These are phyloP conservation scores for Cercopithecus mona DNA, from an alignment of 2,113 vertebrate species.

Conservation along the genomic window DNA sequence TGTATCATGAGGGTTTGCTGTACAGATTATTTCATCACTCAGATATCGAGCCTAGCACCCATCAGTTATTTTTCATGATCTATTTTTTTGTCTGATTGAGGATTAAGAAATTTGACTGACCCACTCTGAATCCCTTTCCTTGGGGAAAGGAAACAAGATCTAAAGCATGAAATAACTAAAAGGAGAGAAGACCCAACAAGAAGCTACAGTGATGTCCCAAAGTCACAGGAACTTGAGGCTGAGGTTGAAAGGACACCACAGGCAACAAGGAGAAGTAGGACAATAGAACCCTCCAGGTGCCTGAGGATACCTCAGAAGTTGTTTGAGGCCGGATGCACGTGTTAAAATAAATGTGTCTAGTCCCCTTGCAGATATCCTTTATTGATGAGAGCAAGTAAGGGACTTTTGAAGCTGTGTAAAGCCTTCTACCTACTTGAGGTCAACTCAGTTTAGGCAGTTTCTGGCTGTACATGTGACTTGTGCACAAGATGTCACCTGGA, in stretches of 20 bases:
- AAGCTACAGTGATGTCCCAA: not conserved
- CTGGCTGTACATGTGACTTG: not conserved
- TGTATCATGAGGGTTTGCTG: no score
- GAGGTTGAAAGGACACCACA: not conserved
- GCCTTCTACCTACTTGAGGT: not conserved
- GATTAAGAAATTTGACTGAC: not conserved
- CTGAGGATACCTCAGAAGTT: not conserved
- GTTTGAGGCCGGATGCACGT: not conserved
- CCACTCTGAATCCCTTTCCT: not conserved
- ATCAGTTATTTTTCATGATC: not conserved
- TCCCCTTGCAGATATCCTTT: not conserved
- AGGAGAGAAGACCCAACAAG: fast-evolving
- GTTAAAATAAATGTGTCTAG: not conserved
- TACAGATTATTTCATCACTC: no score
- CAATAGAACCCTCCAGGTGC: not conserved
- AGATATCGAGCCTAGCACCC: no score
- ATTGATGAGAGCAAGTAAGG: not conserved
- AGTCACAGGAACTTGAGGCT: not conserved
- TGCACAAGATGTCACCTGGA: not conserved
- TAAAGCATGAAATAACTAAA: not conserved
- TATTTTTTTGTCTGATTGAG: not conserved
- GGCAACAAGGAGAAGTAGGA: not conserved
- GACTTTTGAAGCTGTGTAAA: not conserved
- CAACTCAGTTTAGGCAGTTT: not conserved
- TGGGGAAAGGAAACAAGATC: not conserved